Percentiles rank a stretch among this genome's conserved stretches.
These are phyloP conservation scores for Thunnus albacares DNA, from an alignment of 2,797 vertebrate species.

Conservation along the genomic window DNA sequence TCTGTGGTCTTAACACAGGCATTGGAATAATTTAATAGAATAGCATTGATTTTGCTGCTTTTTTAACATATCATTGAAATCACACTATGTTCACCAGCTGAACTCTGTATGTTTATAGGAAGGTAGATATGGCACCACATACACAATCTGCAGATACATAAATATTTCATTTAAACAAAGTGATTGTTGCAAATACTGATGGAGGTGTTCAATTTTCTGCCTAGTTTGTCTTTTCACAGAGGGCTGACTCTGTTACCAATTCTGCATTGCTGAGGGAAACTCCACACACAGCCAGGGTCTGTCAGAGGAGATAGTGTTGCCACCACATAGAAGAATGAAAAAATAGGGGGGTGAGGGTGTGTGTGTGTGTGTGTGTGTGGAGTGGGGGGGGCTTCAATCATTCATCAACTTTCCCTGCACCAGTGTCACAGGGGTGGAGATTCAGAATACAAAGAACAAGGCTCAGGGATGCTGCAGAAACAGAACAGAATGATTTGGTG, in stretches of 20 bases:
- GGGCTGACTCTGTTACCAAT: constrained; percentile 70
- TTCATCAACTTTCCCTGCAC: constrained; percentile 71
- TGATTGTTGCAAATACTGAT: constrained; percentile 79
- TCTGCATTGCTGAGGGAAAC: constrained; percentile 44
- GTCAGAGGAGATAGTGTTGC: constrained; percentile 73
- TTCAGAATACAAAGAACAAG: constrained; percentile 60
- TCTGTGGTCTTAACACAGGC: constrained; percentile 13
- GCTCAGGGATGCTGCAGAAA: constrained; percentile 54
- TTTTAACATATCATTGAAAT: neutral
- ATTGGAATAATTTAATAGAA: constrained; percentile 33
- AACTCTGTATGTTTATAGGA: constrained; percentile 28
- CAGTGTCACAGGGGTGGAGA: constrained; percentile 60
- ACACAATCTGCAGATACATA: constrained; percentile 41
- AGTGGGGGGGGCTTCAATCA: constrained; percentile 64
- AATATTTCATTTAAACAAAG: constrained; percentile 81
- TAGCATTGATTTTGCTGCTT: neutral
- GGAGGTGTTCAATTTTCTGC: constrained; percentile 76
- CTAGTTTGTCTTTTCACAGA: constrained; percentile 78
- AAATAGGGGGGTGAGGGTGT: neutral
- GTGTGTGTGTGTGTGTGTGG: no score
- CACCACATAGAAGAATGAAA: constrained; percentile 58
- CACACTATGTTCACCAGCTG: constrained; percentile 24
- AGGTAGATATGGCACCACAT: neutral
- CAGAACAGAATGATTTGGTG: constrained; percentile 30
- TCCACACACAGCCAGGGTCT: constrained; percentile 60